Percentiles rank a stretch among this genome's conserved stretches.
Conservation (phyloP, 2,888 invertebrate genomes). For the Plemyria rubiginata region DNA sequence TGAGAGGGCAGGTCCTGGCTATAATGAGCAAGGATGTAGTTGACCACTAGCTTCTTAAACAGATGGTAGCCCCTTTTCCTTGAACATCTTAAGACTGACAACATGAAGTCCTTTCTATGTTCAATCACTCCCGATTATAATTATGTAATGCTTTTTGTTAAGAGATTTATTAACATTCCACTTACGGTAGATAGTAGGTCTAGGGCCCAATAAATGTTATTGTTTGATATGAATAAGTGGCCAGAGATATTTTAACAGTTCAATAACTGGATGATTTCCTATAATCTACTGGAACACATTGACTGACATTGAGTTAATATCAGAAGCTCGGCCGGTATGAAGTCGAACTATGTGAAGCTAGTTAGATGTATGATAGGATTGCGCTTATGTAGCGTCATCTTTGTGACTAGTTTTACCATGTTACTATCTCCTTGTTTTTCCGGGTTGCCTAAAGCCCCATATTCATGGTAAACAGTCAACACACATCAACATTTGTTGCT, state of each 20-base stretch:
- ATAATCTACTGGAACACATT: too few relatives aligned
- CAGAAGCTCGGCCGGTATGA: too few relatives aligned
- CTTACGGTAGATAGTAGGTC: conserved; percentile 42
- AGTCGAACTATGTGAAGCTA: too few relatives aligned
- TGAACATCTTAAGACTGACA: conserved; percentile 48
- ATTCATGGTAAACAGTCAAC: too few relatives aligned
- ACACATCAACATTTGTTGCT: too few relatives aligned
- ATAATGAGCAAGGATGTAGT: not conserved
- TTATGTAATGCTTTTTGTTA: conserved; percentile 39
- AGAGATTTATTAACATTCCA: conserved; percentile 65
- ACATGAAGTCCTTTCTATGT: conserved; percentile 38
- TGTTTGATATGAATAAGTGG: conserved; percentile 20
- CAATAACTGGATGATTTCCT: not conserved
- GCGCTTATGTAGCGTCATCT: too few relatives aligned
- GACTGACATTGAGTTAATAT: too few relatives aligned
- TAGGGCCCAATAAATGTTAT: conserved; percentile 38
- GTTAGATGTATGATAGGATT: too few relatives aligned
- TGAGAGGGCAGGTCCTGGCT: too few relatives aligned
- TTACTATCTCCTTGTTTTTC: too few relatives aligned
- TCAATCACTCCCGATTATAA: conserved; percentile 23
- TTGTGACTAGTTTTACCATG: too few relatives aligned
- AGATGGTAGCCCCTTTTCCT: conserved; percentile 35
- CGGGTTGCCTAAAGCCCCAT: too few relatives aligned
- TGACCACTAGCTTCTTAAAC: not conserved
- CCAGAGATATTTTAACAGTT: not conserved